phyloP scores from a whole-genome alignment of 1,140 invertebrate genomes.

The Oncopeltus fasciatus region DNA sequence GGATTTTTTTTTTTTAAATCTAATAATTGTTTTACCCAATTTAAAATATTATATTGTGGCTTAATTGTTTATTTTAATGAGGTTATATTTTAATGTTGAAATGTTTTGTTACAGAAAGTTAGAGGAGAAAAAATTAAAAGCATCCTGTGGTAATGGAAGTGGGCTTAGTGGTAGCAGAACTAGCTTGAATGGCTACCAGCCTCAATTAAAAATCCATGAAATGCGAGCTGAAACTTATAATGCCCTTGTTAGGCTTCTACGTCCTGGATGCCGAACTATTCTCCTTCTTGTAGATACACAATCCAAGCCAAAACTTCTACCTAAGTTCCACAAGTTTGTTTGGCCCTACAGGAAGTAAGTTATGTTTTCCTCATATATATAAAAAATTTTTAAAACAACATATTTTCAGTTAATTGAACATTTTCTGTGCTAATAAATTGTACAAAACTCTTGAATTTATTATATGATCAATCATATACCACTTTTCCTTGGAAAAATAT shows the following conservation, averaged over 20 bases:
- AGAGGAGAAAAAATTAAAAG: conserved; percentile 55
- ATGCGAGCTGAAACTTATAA: conserved; percentile 89
- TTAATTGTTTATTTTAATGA: background rate
- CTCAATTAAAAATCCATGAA: conserved; percentile 76
- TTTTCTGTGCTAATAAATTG: too few relatives aligned
- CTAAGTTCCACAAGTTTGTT: conserved; percentile 81
- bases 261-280: conserved; percentile 89
- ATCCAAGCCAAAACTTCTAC: conserved; percentile 68
- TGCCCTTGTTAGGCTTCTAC: conserved; percentile 73
- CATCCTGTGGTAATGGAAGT: conserved; percentile 29
- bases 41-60: too few relatives aligned
- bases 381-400: conserved; percentile 12
- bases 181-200: conserved; percentile 30
- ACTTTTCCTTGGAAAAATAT: too few relatives aligned
- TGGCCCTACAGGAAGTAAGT: conserved; percentile 87
- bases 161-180: conserved; percentile 30
- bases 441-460: too few relatives aligned
- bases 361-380: too few relatives aligned
- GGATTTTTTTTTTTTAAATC: too few relatives aligned
- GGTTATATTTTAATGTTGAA: background rate
- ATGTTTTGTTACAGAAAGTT: conserved; percentile 38
- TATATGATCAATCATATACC: too few relatives aligned
- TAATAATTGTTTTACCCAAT: too few relatives aligned
- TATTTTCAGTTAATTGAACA: too few relatives aligned
- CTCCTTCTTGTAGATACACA: conserved; percentile 79